phyloP scores from a whole-genome alignment of 2,888 invertebrate species.

The Orthosia gracilis region DNA sequence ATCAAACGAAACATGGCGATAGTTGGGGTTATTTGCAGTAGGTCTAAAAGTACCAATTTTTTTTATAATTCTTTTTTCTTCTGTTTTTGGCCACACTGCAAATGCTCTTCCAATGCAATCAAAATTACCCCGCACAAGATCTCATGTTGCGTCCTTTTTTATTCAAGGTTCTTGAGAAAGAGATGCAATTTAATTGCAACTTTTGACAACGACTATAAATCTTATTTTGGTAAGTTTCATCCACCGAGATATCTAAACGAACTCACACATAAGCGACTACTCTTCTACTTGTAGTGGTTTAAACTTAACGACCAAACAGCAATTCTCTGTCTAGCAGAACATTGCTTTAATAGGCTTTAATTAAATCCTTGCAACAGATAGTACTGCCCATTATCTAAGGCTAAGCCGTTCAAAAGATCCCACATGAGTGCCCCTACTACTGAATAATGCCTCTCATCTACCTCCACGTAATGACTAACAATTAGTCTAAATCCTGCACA shows the following conservation, averaged over 20 bases:
- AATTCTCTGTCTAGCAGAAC: not conserved
- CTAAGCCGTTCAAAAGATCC: constrained; percentile 26
- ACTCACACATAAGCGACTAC: not conserved
- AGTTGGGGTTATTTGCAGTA: no score
- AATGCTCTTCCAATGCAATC: no score
- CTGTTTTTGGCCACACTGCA: no score
- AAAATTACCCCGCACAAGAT: no score
- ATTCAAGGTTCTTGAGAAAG: not conserved
- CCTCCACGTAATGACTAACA: constrained; percentile 66
- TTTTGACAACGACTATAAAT: not conserved
- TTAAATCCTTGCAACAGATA: not conserved
- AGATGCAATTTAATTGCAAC: not conserved
- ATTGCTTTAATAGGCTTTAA: not conserved
- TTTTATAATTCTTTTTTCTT: no score
- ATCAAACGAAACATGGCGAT: no score
- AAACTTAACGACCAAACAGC: no score
- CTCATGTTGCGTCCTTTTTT: no score
- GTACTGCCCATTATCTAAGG: not conserved
- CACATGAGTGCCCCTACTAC: not conserved
- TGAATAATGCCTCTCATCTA: constrained; percentile 46
- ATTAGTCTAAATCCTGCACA: constrained; percentile 69
- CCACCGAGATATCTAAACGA: not conserved
- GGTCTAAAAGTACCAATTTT: no score
- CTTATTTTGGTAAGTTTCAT: not conserved
- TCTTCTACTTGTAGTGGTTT: not conserved